A percentile compares a stretch with the other conserved stretches of the same genome.
Evolutionary conservation across 2,797 vertebrate genomes (phyloP).

Genomic region (Neosilurus hyrtlii): DNA sequence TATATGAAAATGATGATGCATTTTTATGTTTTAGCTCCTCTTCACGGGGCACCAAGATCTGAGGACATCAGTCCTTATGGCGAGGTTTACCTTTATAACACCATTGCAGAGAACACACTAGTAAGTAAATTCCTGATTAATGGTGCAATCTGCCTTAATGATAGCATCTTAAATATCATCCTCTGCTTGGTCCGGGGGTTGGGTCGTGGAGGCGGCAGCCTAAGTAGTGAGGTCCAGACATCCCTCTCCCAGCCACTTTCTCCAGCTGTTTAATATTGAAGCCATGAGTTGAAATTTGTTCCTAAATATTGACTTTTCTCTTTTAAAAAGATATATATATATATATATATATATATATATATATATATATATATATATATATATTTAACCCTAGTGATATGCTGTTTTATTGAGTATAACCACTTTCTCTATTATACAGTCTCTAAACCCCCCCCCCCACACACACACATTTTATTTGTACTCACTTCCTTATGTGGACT

Average conservation of each 20-base stretch:
- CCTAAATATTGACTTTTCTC: not conserved
- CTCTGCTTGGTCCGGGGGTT: too few species aligned
- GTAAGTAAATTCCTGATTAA: slow-evolving; percentile 74
- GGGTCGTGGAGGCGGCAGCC: too few species aligned
- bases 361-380: too few species aligned
- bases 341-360: too few species aligned
- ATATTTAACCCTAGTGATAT: not conserved
- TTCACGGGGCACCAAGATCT: slow-evolving; percentile 70
- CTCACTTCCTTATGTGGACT: slow-evolving; percentile 15
- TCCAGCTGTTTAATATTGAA: not conserved
- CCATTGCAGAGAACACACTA: slow-evolving; percentile 68
- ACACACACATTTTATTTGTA: not conserved
- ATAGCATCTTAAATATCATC: too few species aligned
- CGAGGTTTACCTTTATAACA: slow-evolving; percentile 84
- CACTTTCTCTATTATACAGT: not conserved
- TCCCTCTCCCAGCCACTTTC: too few species aligned
- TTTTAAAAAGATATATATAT: not conserved
- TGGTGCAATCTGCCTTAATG: not conserved
- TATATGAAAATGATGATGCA: not conserved
- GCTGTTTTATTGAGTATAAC: not conserved
- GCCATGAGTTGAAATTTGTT: not conserved
- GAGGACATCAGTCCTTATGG: slow-evolving; percentile 82
- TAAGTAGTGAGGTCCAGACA: too few species aligned
- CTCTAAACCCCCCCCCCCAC: not conserved
- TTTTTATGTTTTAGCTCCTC: slow-evolving; percentile 65